Conservation (phyloP, 37 sponge, comb jelly and placozoan genomes). For the Mnemiopsis leidyi region DNA sequence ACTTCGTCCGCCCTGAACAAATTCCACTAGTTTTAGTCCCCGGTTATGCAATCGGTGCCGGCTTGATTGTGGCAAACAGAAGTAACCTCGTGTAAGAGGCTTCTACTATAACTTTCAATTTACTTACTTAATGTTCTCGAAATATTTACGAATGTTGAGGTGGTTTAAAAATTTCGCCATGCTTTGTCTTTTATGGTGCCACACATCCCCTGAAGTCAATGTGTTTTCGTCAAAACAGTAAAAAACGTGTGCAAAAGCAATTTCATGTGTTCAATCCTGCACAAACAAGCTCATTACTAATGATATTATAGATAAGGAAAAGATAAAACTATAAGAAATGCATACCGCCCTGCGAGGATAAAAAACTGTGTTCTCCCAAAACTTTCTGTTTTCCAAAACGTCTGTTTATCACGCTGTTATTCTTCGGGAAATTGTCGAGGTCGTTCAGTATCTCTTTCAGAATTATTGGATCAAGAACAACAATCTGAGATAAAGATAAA, state of each 20-base stretch:
- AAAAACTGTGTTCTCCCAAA: background rate
- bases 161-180: background rate
- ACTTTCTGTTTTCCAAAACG: background rate
- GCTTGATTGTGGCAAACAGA: too few species aligned
- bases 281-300: too few species aligned
- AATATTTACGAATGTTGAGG: background rate
- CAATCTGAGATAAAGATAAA: background rate
- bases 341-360: background rate
- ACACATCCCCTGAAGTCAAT: background rate
- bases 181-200: background rate
- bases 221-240: too few species aligned
- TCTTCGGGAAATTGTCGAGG: constrained; percentile 4
- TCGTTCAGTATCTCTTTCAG: background rate
- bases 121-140: background rate
- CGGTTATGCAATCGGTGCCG: too few species aligned
- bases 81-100: too few species aligned
- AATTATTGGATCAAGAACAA: background rate
- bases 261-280: too few species aligned
- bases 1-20: too few species aligned
- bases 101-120: too few species aligned
- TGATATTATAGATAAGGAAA: too few species aligned
- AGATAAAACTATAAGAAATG: too few species aligned
- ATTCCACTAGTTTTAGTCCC: too few species aligned
- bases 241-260: too few species aligned
- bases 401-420: constrained; percentile 24